phyloP scores from a whole-genome alignment of 2,888 invertebrate species.

The Tetranychus piercei region DNA sequence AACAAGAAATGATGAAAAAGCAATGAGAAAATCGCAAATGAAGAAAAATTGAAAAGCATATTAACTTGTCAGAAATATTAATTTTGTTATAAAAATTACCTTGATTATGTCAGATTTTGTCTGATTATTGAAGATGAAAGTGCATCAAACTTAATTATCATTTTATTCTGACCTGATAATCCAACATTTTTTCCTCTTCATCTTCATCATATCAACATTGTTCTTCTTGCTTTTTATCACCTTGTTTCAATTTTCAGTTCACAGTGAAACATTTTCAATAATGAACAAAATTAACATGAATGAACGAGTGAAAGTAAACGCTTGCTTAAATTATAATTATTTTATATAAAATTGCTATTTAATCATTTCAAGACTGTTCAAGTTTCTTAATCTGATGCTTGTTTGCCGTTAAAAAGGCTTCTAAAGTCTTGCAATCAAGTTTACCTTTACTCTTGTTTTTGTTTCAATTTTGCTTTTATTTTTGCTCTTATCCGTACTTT shows the following conservation, averaged over 20 bases:
- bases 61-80: not conserved
- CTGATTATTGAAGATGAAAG: not conserved
- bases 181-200: not conserved
- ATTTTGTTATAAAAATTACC: not conserved
- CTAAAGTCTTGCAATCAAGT: not conserved
- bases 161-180: not conserved
- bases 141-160: not conserved
- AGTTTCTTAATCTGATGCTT: no score
- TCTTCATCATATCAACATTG: not conserved
- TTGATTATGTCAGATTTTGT: not conserved
- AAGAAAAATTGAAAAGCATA: not conserved
- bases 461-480: not conserved
- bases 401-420: no score
- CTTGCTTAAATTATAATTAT: no score
- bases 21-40: not conserved
- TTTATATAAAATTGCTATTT: no score
- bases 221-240: not conserved
- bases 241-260: not conserved
- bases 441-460: not conserved
- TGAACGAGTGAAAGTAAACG: no score
- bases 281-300: no score
- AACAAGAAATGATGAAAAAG: not conserved
- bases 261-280: not conserved
- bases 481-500: not conserved
- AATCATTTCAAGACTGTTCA: no score